phyloP scores from a whole-genome alignment of 2,113 vertebrate species.

The Chaetodon trifascialis region DNA sequence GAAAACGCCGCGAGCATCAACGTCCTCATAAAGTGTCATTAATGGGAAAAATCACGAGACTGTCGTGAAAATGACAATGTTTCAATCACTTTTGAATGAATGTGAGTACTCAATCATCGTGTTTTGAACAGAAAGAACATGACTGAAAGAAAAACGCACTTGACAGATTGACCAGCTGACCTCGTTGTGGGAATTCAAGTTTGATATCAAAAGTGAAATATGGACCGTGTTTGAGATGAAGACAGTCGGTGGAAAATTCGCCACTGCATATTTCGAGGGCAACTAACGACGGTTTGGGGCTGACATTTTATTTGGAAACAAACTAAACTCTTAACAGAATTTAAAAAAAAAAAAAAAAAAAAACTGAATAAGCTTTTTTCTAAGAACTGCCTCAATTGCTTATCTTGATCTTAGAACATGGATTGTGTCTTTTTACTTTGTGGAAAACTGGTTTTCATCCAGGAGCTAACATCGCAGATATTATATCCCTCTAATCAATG shows the following conservation, averaged over 20 bases:
- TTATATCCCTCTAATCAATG: neutral
- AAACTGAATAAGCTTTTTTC: no score
- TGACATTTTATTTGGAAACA: neutral
- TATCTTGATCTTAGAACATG: neutral
- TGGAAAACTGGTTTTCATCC: neutral
- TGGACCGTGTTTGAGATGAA: neutral
- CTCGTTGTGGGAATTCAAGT: neutral
- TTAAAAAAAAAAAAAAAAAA: no score
- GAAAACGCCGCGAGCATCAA: neutral
- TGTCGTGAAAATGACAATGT: no score
- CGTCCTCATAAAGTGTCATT: neutral
- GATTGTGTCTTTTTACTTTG: neutral
- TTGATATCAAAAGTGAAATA: neutral
- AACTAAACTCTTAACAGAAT: neutral
- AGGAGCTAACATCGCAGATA: neutral
- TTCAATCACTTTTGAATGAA: neutral
- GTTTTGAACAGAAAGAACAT: neutral
- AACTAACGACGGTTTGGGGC: no score
- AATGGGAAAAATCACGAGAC: no score
- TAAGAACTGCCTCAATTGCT: neutral
- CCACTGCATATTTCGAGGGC: neutral
- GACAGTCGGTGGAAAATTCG: no score
- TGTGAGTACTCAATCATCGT: neutral
- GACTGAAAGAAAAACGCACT: neutral
- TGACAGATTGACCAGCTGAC: neutral